Percentiles rank a stretch among this genome's conserved stretches.
phyloP scores from a whole-genome alignment of 2,113 vertebrate genomes.

The Clarias gariepinus region DNA sequence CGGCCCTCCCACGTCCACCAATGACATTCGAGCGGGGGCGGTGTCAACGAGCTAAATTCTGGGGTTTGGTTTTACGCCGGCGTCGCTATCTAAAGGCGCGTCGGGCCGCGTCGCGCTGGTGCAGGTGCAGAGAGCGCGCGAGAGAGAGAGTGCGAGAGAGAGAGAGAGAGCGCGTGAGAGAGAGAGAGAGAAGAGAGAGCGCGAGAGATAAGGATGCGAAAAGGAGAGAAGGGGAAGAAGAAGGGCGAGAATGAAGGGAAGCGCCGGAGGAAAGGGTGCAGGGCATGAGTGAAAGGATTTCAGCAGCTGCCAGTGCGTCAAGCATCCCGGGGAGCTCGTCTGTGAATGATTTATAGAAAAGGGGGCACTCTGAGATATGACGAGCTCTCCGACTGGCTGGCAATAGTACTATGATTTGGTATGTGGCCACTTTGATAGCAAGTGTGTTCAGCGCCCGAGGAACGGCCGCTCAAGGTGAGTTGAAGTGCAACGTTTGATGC shows the following conservation, averaged over 20 bases:
- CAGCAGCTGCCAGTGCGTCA: constrained; percentile 62
- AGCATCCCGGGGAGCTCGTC: constrained; percentile 65
- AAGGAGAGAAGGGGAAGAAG: constrained; percentile 76
- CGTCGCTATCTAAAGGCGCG: constrained; percentile 67
- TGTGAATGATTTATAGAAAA: constrained; percentile 76
- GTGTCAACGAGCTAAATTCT: constrained; percentile 72
- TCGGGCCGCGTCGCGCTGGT: constrained; percentile 73
- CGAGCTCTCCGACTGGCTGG: constrained; percentile 79
- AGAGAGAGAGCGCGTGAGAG: constrained; percentile 48
- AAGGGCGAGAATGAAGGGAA: constrained; percentile 75
- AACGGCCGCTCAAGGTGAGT: constrained; percentile 98
- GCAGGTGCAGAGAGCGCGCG: constrained; percentile 73
- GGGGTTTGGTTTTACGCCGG: constrained; percentile 83
- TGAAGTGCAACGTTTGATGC: constrained; percentile 74
- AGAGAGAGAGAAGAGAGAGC: constrained; percentile 43
- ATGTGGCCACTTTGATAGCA: constrained; percentile 99
- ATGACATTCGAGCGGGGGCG: constrained; percentile 66
- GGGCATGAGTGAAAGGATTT: constrained; percentile 64
- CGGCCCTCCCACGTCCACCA: constrained; percentile 57
- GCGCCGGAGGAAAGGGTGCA: constrained; percentile 70
- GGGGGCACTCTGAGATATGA: constrained; percentile 85
- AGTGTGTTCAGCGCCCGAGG: constrained; percentile 95
- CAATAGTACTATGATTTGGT: constrained; percentile 89
- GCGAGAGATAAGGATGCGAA: constrained; percentile 59
- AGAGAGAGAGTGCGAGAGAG: constrained; percentile 46